Conservation (phyloP, 2,797 vertebrate species). For the Smutsia temminckii region DNA sequence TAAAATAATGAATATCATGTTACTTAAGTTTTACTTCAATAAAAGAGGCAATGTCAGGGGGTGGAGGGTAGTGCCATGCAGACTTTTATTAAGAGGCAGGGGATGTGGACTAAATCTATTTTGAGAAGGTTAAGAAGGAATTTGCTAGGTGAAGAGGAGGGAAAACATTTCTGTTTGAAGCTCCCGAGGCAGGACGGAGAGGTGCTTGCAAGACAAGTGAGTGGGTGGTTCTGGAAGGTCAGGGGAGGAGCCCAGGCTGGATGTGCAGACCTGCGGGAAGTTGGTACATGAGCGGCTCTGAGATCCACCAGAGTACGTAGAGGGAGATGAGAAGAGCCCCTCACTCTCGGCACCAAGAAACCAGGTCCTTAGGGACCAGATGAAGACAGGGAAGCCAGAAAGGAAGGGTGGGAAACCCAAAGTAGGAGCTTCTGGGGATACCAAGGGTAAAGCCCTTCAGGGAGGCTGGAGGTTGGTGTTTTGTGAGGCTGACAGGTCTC, state of each 20-base stretch:
- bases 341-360: not conserved
- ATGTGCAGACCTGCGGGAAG: not conserved
- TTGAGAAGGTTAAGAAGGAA: not conserved
- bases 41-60: not conserved
- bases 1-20: not conserved
- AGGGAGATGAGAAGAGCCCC: fast-evolving
- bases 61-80: not conserved
- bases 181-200: not conserved
- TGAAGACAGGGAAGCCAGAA: not conserved
- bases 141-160: not conserved
- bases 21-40: not conserved
- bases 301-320: not conserved
- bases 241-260: not conserved
- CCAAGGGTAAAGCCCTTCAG: not conserved
- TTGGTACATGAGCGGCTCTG: fast-evolving
- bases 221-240: not conserved
- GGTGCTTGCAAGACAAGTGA: not conserved
- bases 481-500: not conserved
- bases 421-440: not conserved
- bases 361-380: not conserved
- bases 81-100: not conserved
- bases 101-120: not conserved
- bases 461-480: not conserved
- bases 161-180: not conserved
- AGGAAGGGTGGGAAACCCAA: not conserved